These are phyloP conservation scores for Lynx canadensis DNA, from an alignment of 2,113 vertebrate genomes.

Conservation along the genomic window DNA sequence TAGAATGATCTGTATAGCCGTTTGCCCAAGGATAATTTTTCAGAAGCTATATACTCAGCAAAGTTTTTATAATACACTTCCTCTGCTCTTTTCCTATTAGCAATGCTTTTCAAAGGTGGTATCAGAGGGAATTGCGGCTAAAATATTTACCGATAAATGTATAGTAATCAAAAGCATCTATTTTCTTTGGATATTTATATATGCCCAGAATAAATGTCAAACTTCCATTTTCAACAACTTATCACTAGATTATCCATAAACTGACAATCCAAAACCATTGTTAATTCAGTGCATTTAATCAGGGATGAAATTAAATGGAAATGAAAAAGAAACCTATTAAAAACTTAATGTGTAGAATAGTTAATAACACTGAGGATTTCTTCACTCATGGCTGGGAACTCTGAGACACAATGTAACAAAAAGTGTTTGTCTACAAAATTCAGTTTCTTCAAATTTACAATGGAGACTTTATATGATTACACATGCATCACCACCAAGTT, in stretches of 20 bases:
- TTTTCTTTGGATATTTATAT: background rate
- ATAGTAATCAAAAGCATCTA: background rate
- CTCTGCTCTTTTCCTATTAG: background rate
- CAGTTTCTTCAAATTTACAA: constrained; percentile 44
- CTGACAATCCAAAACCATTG: background rate
- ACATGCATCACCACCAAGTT: background rate
- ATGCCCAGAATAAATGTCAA: background rate
- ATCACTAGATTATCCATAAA: background rate
- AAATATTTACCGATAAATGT: background rate
- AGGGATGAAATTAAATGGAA: background rate
- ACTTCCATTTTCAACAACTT: background rate
- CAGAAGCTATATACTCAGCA: background rate
- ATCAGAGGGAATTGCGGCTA: background rate
- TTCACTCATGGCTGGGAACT: constrained; percentile 21
- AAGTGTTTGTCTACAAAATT: constrained; percentile 31
- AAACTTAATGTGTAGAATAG: constrained; percentile 3
- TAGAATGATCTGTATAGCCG: background rate
- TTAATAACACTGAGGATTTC: background rate
- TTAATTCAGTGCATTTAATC: background rate
- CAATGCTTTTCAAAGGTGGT: background rate
- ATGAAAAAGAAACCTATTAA: constrained; percentile 29
- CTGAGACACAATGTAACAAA: background rate
- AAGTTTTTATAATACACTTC: background rate
- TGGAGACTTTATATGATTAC: background rate
- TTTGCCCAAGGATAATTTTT: background rate